These are phyloP conservation scores for Drosophila lutescens DNA, from an alignment of 2,888 invertebrate species.

Conservation along the genomic window DNA sequence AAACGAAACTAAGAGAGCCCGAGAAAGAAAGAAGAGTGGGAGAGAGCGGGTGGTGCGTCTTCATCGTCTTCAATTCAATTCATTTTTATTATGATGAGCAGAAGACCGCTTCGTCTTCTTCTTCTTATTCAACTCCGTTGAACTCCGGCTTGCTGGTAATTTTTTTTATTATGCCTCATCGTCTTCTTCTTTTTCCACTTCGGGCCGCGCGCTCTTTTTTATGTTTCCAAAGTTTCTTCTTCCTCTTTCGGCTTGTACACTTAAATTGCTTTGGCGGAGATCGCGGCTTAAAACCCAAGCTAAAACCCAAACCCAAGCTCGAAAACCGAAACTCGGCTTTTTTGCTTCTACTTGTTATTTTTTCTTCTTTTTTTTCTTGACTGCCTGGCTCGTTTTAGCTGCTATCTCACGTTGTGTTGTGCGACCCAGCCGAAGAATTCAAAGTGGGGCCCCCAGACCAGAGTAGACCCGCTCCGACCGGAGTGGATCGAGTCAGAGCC, in stretches of 20 bases:
- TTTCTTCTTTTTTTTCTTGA: background rate
- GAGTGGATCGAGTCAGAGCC: slow-evolving; percentile 38
- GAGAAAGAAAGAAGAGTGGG: slow-evolving; percentile 16
- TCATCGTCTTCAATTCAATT: slow-evolving; percentile 67
- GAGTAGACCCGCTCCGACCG: slow-evolving; percentile 28
- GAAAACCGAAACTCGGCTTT: slow-evolving; percentile 76
- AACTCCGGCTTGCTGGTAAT: slow-evolving; percentile 55
- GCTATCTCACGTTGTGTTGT: slow-evolving; percentile 69
- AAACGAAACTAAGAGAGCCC: slow-evolving; percentile 15
- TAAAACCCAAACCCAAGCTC: slow-evolving; percentile 31
- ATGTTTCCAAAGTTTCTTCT: slow-evolving; percentile 75
- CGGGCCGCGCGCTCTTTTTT: slow-evolving; percentile 56
- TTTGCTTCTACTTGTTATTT: slow-evolving; percentile 46
- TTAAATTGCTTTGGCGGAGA: slow-evolving; percentile 71
- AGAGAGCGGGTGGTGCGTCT: slow-evolving; percentile 16
- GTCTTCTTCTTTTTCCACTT: slow-evolving; percentile 25
- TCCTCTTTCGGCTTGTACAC: slow-evolving; percentile 73
- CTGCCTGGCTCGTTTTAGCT: slow-evolving; percentile 45
- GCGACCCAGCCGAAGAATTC: slow-evolving; percentile 67
- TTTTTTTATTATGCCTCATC: slow-evolving; percentile 55
- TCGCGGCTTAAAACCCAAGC: slow-evolving; percentile 51
- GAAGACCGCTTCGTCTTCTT: slow-evolving; percentile 49
- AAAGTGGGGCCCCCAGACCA: slow-evolving; percentile 63
- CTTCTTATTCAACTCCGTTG: slow-evolving; percentile 34
- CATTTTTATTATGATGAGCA: slow-evolving; percentile 79